Evolutionary conservation across 1,140 invertebrate species (phyloP).

Genomic region (Fopius arisanus): DNA sequence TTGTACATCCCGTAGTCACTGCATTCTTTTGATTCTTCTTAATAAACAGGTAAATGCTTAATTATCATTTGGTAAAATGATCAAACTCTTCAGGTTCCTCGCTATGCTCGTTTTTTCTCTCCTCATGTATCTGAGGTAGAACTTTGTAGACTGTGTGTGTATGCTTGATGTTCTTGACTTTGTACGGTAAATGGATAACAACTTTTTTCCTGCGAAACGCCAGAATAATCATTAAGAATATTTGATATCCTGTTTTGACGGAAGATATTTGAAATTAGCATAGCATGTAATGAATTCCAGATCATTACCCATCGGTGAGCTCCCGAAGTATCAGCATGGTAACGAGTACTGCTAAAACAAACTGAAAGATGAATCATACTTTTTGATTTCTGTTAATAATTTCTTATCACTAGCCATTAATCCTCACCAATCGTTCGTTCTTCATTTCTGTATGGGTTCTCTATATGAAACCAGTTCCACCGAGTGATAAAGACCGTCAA

Average conservation of each 20-base stretch:
- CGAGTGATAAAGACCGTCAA: background rate
- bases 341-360: slow-evolving; percentile 17
- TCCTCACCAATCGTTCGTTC: slow-evolving; percentile 28
- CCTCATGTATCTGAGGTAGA: slow-evolving; percentile 57
- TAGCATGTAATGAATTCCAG: background rate
- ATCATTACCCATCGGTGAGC: slow-evolving; percentile 17
- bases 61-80: slow-evolving; percentile 30
- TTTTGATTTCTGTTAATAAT: slow-evolving; percentile 1
- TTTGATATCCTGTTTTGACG: background rate
- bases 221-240: slow-evolving; percentile 3
- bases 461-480: background rate
- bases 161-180: slow-evolving; percentile 71
- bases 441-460: slow-evolving; percentile 20
- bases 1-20: slow-evolving; percentile 9
- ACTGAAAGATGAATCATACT: slow-evolving; percentile 26
- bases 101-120: slow-evolving; percentile 43
- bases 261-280: background rate
- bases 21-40: slow-evolving; percentile 1
- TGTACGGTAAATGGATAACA: slow-evolving; percentile 70
- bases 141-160: slow-evolving; percentile 72
- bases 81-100: slow-evolving; percentile 42
- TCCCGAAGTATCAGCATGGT: slow-evolving; percentile 17
- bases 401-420: background rate
- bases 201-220: slow-evolving; percentile 65
- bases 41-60: background rate